These are phyloP conservation scores for Cistogaster globosa DNA, from an alignment of 2,888 invertebrate genomes.

Conservation along the genomic window DNA sequence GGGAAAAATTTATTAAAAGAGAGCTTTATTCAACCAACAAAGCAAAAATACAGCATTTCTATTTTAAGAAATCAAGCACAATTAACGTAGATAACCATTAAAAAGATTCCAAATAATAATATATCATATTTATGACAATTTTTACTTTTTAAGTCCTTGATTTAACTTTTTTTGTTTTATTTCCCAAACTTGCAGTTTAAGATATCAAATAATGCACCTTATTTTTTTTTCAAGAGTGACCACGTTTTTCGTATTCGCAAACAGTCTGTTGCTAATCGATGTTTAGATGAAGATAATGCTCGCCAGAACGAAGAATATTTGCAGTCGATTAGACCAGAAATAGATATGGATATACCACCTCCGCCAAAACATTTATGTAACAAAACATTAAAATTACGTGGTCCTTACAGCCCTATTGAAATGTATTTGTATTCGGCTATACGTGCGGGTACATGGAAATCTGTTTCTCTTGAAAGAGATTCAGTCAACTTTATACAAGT, in stretches of 20 bases:
- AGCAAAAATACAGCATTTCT: too few species aligned
- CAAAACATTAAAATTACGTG: conserved; percentile 84
- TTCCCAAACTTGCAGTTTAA: neutral
- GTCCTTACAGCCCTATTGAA: conserved; percentile 93
- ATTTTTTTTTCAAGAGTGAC: conserved; percentile 83
- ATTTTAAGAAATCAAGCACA: too few species aligned
- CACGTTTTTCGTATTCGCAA: conserved; percentile 85
- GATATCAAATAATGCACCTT: neutral
- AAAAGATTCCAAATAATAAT: too few species aligned
- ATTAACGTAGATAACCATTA: too few species aligned
- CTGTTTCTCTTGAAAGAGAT: conserved; percentile 87
- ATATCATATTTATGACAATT: too few species aligned
- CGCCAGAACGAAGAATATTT: conserved; percentile 80
- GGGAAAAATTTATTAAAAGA: too few species aligned
- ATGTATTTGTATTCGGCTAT: conserved; percentile 86
- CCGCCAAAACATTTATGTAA: conserved; percentile 77
- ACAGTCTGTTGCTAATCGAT: conserved; percentile 74
- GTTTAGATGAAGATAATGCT: conserved; percentile 74
- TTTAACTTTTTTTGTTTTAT: too few species aligned
- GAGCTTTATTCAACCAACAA: too few species aligned
- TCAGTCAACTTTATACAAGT: conserved; percentile 94
- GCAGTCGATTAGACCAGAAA: conserved; percentile 76
- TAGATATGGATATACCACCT: conserved; percentile 80
- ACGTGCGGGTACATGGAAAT: conserved; percentile 85
- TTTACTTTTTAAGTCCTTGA: too few species aligned